Base-by-base conservation (phyloP, 2,113 vertebrate species). In the Calidris pygmaea region DNA sequence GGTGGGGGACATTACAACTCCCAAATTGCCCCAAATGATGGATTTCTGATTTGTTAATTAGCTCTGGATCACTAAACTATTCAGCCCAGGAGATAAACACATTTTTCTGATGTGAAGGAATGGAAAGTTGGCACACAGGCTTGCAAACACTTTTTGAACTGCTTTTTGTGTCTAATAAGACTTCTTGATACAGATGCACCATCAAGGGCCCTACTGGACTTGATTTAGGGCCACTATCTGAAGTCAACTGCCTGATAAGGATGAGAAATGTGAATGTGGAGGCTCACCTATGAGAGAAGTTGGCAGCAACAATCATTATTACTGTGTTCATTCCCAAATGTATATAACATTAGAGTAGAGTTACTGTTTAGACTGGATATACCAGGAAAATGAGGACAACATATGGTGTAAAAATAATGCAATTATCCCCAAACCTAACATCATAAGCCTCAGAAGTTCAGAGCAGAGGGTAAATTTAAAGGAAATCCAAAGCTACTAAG, bases 11-110 rank as follows among this genome's bases (percentile, higher is more conserved):
- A 80, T 29, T 26, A 43, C 12, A 56, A 55, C 30, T 89, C 63
- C 41, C 15, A 70, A 20, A 21, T 2, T 76, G 35, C 32, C 41
- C 39, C 68, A 65, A 22, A 52, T 60, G 60, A 94, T 74, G 15
- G 35, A 96, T 96, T 95, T 93, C 50, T 62, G 41, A 58, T 87
- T 73, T 70, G 15, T 90, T 95, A 73, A 86, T 96, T 96, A 96
- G n/a, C 83, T 90, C 27, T 93, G 58, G 17, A 82, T 72, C 85
- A 85, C 76, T 84, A 50, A 89, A 85, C 26, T 85, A 50, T 56
- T 87, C 78, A 93, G 67, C 32, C 37, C 43, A 92, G 35, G 59
- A 93, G 35, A 96, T 16, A 87, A 76, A 50, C 4, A 29, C 6
- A 39, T 72, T 77, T 95, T 96, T 73, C 89, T 74, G 68, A 78